Evolutionary conservation across 2,113 vertebrate species (phyloP).

Genomic region (Otis tarda): DNA sequence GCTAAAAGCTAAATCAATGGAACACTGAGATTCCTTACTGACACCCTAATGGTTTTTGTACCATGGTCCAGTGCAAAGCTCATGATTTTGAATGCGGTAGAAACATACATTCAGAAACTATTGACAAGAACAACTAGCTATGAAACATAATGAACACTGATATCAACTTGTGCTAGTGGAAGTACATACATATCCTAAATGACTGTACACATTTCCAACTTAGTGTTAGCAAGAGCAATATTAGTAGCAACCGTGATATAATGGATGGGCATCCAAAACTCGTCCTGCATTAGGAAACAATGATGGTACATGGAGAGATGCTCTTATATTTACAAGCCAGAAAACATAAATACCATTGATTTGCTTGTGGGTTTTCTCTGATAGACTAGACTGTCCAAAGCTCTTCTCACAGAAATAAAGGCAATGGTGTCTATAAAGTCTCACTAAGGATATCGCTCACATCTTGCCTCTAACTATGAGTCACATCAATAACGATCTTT

Average conservation of each 20-base stretch:
- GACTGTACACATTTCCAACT: not conserved
- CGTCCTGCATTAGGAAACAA: not conserved
- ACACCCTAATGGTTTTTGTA: not conserved
- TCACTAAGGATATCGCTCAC: not conserved
- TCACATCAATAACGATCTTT: not conserved
- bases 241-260: not conserved
- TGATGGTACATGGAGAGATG: not conserved
- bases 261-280: not conserved
- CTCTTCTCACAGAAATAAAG: not conserved
- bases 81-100: not conserved
- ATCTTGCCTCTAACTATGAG: not conserved
- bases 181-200: not conserved
- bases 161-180: not conserved
- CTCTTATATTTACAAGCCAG: not conserved
- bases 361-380: not conserved
- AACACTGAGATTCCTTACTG: not conserved
- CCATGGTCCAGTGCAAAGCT: not conserved
- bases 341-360: constrained; percentile 28
- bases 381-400: not conserved
- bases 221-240: not conserved
- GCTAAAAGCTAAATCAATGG: not conserved
- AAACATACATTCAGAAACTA: not conserved
- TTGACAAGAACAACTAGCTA: not conserved
- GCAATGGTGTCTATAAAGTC: not conserved
- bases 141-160: not conserved